Conservation (phyloP, 2,888 invertebrate species). For the Drosophila cognata region DNA sequence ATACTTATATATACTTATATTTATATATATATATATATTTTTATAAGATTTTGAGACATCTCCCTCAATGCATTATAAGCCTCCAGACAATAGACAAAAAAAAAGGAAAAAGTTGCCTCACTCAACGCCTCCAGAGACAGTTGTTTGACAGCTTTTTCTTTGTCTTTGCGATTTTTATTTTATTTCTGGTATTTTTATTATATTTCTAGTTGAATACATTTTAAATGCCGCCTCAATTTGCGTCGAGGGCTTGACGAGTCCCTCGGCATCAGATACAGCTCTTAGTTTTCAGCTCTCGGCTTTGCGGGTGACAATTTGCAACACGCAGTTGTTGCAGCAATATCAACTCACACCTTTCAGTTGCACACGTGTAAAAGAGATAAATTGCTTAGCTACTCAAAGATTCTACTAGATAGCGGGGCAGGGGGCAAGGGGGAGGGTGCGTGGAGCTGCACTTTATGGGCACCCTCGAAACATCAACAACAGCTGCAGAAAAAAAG, state of each 20-base stretch:
- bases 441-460: background rate
- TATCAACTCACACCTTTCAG: constrained; percentile 24
- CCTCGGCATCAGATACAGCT: background rate
- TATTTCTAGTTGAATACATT: constrained; percentile 21
- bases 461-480: constrained; percentile 42
- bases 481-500: constrained; percentile 40
- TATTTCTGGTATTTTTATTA: constrained; percentile 9
- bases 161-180: constrained; percentile 16
- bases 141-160: constrained; percentile 37
- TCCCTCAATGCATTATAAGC: background rate
- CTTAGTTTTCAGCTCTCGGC: constrained; percentile 32
- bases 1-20: background rate
- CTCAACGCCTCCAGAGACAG: constrained; percentile 67
- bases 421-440: background rate
- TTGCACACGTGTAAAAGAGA: constrained; percentile 51
- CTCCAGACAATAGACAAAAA: background rate
- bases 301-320: constrained; percentile 45
- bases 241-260: constrained; percentile 39
- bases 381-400: constrained; percentile 70
- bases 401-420: background rate
- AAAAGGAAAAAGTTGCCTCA: constrained; percentile 22
- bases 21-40: background rate
- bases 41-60: background rate
- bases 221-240: constrained; percentile 49
- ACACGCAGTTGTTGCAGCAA: constrained; percentile 5